A percentile compares a stretch with the other conserved stretches of the same genome.
Conservation (phyloP, 2,888 invertebrate species). For the Geophilus truncorum region DNA sequence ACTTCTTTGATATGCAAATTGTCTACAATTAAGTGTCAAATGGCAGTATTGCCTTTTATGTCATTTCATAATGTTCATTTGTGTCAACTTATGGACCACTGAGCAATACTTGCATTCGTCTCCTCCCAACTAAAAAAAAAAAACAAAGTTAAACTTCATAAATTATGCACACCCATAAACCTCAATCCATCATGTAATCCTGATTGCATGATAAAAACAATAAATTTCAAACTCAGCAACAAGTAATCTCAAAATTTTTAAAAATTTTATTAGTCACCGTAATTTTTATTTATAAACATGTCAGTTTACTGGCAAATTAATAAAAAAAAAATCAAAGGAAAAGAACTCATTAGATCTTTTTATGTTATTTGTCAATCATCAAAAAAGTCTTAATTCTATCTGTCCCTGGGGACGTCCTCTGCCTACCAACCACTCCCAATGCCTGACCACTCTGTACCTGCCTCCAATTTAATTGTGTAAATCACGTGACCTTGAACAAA, state of each 20-base stretch:
- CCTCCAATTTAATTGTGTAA: constrained; percentile 1
- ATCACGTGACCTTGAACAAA: constrained; percentile 7
- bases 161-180: background rate
- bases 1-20: too few relatives aligned
- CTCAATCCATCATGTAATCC: background rate
- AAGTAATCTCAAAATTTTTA: too few relatives aligned
- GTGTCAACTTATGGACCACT: background rate
- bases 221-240: background rate
- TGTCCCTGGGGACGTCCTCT: constrained; percentile 20
- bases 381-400: background rate
- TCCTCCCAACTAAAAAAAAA: background rate
- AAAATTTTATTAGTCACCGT: too few relatives aligned
- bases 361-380: background rate
- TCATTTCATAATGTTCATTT: background rate
- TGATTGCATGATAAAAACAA: background rate
- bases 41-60: background rate
- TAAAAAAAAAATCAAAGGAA: too few relatives aligned
- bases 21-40: too few relatives aligned
- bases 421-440: background rate
- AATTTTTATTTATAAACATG: too few relatives aligned
- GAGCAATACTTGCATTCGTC: background rate
- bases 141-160: background rate
- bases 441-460: background rate
- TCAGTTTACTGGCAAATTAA: too few relatives aligned
- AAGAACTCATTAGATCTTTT: too few relatives aligned